phyloP scores from a whole-genome alignment of 2,797 vertebrate genomes.

The Jordanella pulchra region DNA sequence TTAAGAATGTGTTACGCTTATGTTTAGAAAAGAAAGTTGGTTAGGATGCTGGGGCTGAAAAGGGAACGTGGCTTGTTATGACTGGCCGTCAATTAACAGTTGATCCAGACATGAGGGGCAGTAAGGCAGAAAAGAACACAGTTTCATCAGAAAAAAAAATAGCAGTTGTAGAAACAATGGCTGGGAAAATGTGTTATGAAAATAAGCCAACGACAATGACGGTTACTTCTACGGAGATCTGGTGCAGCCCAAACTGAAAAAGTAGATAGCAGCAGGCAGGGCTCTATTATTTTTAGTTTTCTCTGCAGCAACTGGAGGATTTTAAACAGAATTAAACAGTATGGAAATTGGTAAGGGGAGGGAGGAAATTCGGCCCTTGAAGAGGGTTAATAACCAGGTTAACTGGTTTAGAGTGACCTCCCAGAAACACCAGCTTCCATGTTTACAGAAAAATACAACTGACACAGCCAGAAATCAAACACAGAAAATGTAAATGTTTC shows the following conservation, averaged over 20 bases:
- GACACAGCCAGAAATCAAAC: constrained; percentile 52
- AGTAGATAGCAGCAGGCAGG: constrained; percentile 59
- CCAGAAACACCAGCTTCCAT: constrained; percentile 56
- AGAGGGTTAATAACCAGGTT: constrained; percentile 68
- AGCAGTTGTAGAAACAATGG: constrained; percentile 62
- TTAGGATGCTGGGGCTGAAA: constrained; percentile 42
- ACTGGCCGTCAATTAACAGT: constrained; percentile 84
- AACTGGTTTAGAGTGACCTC: constrained; percentile 63
- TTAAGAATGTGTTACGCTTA: constrained; percentile 69
- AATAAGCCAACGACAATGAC: constrained; percentile 69
- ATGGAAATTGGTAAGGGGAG: constrained; percentile 60
- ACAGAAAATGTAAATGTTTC: constrained; percentile 24
- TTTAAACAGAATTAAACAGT: constrained; percentile 63
- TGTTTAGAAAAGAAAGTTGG: constrained; percentile 50
- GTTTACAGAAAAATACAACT: constrained; percentile 61
- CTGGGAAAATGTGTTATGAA: constrained; percentile 73
- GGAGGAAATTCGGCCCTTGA: constrained; percentile 66
- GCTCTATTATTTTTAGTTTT: constrained; percentile 76
- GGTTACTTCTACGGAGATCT: constrained; percentile 68
- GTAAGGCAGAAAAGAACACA: constrained; percentile 55
- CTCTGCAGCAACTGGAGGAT: constrained; percentile 66
- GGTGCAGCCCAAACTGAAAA: constrained; percentile 64
- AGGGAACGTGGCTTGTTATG: constrained; percentile 80
- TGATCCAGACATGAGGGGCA: constrained; percentile 78
- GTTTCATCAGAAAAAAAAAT: constrained; percentile 78